A percentile compares a stretch with the other conserved stretches of the same genome.
Conservation (phyloP, 2,888 invertebrate species). For the Balanococcus diminutus region DNA sequence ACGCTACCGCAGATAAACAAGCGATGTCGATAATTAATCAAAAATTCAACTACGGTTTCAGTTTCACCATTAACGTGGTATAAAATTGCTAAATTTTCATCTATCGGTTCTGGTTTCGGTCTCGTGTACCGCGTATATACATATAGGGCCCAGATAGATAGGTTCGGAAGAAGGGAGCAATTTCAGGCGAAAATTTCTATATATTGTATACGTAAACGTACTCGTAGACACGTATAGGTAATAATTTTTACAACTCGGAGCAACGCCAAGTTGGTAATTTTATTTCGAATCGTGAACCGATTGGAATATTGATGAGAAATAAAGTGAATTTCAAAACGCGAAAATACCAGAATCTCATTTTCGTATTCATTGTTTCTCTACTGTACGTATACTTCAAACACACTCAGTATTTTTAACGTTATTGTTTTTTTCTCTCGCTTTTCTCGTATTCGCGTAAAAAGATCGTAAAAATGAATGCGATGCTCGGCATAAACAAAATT, state of each 20-base stretch:
- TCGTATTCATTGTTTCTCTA: not conserved
- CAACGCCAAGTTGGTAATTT: conserved; percentile 15
- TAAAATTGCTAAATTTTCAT: not conserved
- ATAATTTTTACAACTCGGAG: not conserved
- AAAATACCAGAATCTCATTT: conserved; percentile 11
- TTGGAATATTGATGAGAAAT: conserved; percentile 7
- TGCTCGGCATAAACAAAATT: not conserved
- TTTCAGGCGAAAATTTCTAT: not conserved
- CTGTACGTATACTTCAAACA: not conserved
- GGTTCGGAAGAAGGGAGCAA: not conserved
- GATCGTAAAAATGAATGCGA: not conserved
- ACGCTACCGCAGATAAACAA: not conserved
- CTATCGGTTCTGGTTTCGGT: not conserved
- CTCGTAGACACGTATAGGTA: conserved; percentile 13
- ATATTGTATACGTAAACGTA: not conserved
- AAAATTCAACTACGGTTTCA: not conserved
- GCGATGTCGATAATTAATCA: not conserved
- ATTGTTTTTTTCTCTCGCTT: not conserved
- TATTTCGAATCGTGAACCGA: not conserved
- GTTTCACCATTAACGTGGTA: not conserved
- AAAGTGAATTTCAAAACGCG: conserved; percentile 22
- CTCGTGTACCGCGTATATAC: too few species aligned
- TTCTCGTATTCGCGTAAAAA: not conserved
- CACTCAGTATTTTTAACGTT: not conserved
- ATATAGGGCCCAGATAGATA: not conserved